A percentile compares a stretch with the other conserved stretches of the same genome.
phyloP scores from a whole-genome alignment of 30 jellyfish, hydroid and myxozoan species.

The Aurelia sp. region DNA sequence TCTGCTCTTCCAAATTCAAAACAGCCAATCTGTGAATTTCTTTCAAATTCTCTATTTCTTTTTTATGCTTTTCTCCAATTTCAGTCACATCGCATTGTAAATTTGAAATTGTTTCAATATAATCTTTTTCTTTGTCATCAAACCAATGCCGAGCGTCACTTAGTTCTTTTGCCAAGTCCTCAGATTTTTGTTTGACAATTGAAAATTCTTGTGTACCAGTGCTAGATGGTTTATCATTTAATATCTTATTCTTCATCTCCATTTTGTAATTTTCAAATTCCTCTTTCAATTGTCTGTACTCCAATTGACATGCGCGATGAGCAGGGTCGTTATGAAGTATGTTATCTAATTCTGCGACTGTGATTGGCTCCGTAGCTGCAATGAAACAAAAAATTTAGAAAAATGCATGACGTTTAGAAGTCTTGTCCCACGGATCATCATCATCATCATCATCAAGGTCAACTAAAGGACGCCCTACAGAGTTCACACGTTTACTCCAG shows the following conservation, averaged over 20 bases:
- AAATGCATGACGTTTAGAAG: too few relatives aligned
- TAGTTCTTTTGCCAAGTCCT: constrained; percentile 49
- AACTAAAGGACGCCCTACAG: too few relatives aligned
- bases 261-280: constrained; percentile 82
- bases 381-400: neutral
- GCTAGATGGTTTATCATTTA: neutral
- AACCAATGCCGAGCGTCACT: constrained; percentile 16
- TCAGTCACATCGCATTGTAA: constrained; percentile 77
- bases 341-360: constrained; percentile 81
- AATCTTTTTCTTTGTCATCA: constrained; percentile 81
- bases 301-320: constrained; percentile 88
- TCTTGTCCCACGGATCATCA: too few relatives aligned
- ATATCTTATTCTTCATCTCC: neutral
- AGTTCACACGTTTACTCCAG: too few relatives aligned
- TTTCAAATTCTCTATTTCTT: constrained; percentile 35
- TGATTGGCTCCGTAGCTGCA: constrained; percentile 38
- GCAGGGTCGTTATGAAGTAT: constrained; percentile 80
- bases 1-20: constrained; percentile 50
- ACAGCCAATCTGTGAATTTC: constrained; percentile 49
- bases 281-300: constrained; percentile 83
- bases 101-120: constrained; percentile 47
- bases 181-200: constrained; percentile 52
- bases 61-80: constrained; percentile 58
- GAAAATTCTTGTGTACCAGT: constrained; percentile 46
- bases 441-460: too few relatives aligned